Evolutionary conservation across 2,113 vertebrate species (phyloP), one percentile per base, ranked within the genome.

Genomic region (Gasterosteus nipponicus): DNA sequence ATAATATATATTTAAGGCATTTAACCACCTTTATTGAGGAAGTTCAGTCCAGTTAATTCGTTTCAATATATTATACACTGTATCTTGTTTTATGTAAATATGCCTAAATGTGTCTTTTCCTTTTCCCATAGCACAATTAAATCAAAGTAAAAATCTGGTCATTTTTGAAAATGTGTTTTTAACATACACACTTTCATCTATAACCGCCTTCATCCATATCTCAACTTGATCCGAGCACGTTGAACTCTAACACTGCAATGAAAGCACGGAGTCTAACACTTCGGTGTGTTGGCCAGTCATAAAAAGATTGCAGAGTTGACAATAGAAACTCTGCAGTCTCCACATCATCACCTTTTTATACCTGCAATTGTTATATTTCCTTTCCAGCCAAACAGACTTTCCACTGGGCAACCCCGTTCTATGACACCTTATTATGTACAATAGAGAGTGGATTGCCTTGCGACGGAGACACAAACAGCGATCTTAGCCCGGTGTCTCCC

Each of bases 391-490:
- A 54, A 57, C 46, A 60, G 15, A 3, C 82, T 82, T 80, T 82
- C 77, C 79, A 76, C 33, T 15, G 67, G 80, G 80, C 54, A 78
- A 84, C 77, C 74, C 57, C 5, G 0, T 67, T 81, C 73, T 64
- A 35, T 65, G 62, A 54, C 76, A 85, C 74, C 69, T 83, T 54
- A 47, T 81, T 41, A 84, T n/a, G 65, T 70, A 62, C 76, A 69
- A 82, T 46, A 51, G 18, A 2, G 7, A 64, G 39, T 33, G 44
- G 74, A 90, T 90, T 90, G 83, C 84, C 82, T 66, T 87, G 89
- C 85, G 57, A 91, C 87, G 75, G 77, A 82, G 69, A 86, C 83
- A 92, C 86, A 89, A 90, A 89, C 78, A 87, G 49, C 59, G 15
- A 58, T 62, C 35, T 75, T n/a, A 81, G 77, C 61, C 46, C 35